Base-by-base conservation (phyloP, 2,888 invertebrate species). In the Cephonodes hylas region DNA sequence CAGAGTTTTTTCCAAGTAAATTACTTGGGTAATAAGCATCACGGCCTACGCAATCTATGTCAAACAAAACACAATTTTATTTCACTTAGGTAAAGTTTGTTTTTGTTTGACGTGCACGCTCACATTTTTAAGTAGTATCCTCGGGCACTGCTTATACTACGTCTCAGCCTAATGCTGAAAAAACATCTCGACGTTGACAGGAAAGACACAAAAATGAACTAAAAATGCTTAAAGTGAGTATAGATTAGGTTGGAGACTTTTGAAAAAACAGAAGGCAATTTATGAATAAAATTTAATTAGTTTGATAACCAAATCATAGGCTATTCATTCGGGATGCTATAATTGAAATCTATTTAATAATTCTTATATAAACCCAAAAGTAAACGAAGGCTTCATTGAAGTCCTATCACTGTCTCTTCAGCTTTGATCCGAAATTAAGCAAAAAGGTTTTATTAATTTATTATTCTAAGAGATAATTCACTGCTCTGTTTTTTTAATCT, bases 1-100 rank as follows among this genome's bases (percentile, higher is more conserved):
- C 75, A 73, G 69, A 65, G 70, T 74, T 65, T 65, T 83, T 73
- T 76, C 72, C 67, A 83, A 84, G 82, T 80, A 83, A 85, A 86
- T 84, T 68, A 10, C 53, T 27, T 31, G 18, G 10, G 53, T 53
- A 53, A 53, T 31, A 53, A 53, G 53, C n/a, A 31, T 10, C 18
- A 31, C 3, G 18, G 53, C 31, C 18, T 31, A 31, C 3, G 38
- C 13, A n/a, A 31, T 53, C 4, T 53, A 27, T 31, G 8, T 53
- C 18, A 18, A 20, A 18, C 27, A 1, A 53, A 53, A 31, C 18
- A 3, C 31, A 20, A 10, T 18, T 18, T 53, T 53, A 27, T 18
- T 3, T 10, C 1, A 1, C 18, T 3, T 3, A 18, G 3, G 1
- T 31, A 53, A 31, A 53, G 27, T 31, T 31, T 53, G 27, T 3